Conservation (phyloP, 2,888 invertebrate species). For the Cataglyphis livida region DNA sequence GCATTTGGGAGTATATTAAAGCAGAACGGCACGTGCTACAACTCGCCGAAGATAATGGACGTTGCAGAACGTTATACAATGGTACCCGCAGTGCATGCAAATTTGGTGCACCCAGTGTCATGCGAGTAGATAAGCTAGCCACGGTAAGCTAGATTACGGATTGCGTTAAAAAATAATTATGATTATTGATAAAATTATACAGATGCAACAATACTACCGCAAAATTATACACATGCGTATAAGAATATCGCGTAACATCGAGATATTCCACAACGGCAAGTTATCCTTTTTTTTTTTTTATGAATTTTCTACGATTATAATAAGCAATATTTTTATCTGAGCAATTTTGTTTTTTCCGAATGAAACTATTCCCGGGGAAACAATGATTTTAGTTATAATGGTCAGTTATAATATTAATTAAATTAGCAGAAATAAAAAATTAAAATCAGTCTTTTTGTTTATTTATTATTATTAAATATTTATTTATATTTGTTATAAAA, state of each 20-base stretch:
- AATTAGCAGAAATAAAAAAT: background rate
- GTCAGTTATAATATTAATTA: background rate
- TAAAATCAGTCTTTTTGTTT: background rate
- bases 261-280: background rate
- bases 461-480: background rate
- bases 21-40: constrained; percentile 41
- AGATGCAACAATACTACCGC: background rate
- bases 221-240: background rate
- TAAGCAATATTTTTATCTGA: background rate
- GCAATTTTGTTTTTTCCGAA: background rate
- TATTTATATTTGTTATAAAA: background rate
- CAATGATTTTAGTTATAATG: background rate
- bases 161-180: constrained; percentile 33
- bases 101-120: constrained; percentile 28
- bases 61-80: constrained; percentile 35
- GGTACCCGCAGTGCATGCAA: constrained; percentile 46
- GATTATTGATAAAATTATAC: constrained; percentile 26
- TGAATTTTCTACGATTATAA: background rate
- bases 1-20: constrained; percentile 44
- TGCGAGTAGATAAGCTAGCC: constrained; percentile 33
- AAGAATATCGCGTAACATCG: background rate
- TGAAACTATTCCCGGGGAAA: background rate
- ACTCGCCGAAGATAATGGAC: constrained; percentile 46
- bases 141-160: constrained; percentile 19
- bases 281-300: background rate